These are phyloP conservation scores for Chromobotia macracanthus DNA, from an alignment of 2,797 vertebrate genomes.

Conservation along the genomic window DNA sequence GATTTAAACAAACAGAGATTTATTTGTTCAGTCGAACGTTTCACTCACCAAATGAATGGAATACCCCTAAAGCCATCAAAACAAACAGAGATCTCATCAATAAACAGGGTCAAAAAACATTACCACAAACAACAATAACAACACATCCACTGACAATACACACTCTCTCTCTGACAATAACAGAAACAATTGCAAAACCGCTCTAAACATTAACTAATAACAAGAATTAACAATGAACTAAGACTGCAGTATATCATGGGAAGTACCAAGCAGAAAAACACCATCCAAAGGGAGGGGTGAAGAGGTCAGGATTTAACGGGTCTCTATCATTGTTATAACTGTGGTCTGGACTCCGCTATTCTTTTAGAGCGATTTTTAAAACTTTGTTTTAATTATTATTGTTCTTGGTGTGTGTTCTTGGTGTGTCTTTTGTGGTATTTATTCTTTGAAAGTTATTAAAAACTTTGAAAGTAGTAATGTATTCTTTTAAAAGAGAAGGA, in stretches of 20 bases:
- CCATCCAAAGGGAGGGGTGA: not conserved
- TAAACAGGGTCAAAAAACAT: constrained; percentile 12
- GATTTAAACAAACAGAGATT: constrained; percentile 12
- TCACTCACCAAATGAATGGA: not conserved
- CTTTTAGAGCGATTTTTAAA: not conserved
- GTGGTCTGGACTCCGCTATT: not conserved
- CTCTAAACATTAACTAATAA: constrained; percentile 24
- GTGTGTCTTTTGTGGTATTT: no score
- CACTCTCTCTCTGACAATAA: not conserved
- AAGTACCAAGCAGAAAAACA: not conserved
- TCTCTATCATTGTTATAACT: not conserved
- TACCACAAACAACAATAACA: constrained; percentile 22
- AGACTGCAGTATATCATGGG: not conserved
- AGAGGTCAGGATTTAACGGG: not conserved
- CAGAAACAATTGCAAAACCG: constrained; percentile 4
- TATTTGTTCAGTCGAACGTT: constrained; percentile 27
- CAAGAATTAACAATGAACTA: not conserved
- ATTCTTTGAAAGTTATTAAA: no score
- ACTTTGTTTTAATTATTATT: no score
- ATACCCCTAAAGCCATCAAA: constrained; percentile 17
- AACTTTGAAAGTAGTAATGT: no score
- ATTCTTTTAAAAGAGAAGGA: not conserved
- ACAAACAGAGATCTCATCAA: constrained; percentile 18
- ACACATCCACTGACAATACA: not conserved
- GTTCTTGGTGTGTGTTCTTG: no score